Base-by-base conservation (phyloP, 37 sponge, comb jelly and placozoan species). In the Diacarnus erythraeanus region DNA sequence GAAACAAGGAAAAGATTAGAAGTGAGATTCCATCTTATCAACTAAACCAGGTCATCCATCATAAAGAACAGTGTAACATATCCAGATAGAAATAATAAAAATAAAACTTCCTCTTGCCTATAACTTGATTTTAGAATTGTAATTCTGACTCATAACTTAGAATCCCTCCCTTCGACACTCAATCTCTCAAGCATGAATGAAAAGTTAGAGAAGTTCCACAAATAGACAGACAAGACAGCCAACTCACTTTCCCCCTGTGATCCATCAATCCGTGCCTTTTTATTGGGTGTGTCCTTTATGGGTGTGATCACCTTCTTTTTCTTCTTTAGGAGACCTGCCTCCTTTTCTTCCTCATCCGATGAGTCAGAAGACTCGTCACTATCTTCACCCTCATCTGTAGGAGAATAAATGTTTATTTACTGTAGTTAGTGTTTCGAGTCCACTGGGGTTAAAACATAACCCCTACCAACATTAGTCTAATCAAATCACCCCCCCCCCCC, bases 241-340 rank as follows among this genome's bases (percentile, higher is more conserved):
- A 26, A 20, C 61, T 26, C 27, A 51, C 39, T 58, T 76, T 10
- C 65, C 64, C 15, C 42, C 40, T n/a, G 26, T 33, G n/a, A 35
- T 26, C 64, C 75, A 54, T 76, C 81, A 25, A 59, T 67, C 39
- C 47, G 47, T 2, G 43, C 36, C 51, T 89, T 89, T 61, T 79
- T 80, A 38, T 59, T 57, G 30, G 84, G 71, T 34, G 89, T 74
- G 33, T 26, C 56, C 51, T 38, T 22, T 1, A 25, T 38, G 22
- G 23, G 34, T 15, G 63, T 33, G 20, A 1, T 41, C 26, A 60
- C 60, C 9, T 20, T 25, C 63, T 76, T 76, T 6, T 41, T 58
- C 77, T 76, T 76, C 22, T 31, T 40, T 25, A 79, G 63, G 12
- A 76, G 74, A 57, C 73, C 34, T 29, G 38, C 77, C 63, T 36